Evolutionary conservation across 1,140 invertebrate genomes (phyloP), one percentile per base, ranked within the genome.

Genomic region (Meloidogyne chitwoodi): DNA sequence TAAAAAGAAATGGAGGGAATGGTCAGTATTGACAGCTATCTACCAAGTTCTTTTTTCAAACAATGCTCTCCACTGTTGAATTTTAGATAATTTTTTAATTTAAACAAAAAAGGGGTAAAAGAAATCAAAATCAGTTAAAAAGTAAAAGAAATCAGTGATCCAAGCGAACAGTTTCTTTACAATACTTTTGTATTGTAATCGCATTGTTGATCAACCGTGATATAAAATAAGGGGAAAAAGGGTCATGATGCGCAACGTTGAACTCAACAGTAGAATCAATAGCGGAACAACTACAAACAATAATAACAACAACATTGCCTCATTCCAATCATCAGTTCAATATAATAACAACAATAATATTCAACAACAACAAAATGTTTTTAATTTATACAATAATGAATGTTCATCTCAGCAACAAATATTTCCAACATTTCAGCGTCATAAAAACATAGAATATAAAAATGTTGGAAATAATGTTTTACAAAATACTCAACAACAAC

Each of bases 201-300:
- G 71, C 48, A 63, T 64, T 56, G 64, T 64, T 64, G 71, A 73
- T 73, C 71, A 73, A 73, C 44, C 71, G 69, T 56, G 48, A 56
- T 56, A 56, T 56, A 56, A 19, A 44, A 56, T n/a, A 56, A 1
- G 34, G 61, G 71, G 3, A 8, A 73, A 62, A 62, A 26, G 26
- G 71, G 56, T 12, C 56, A 63, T 61, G 71, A 61, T 31, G 70
- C 26, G 38, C 29, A 56, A 61, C 68, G 19, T 41, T 44, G 44
- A 44, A 61, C 24, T n/a, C 16, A 56, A 38, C 38, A 22, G n/a
- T 34, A 70, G 68, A 29, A 44, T 61, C 38, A 70, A 31, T 38
- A 61, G 29, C 31, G 27, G 68, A 26, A 29, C 68, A 26, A 26
- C 27, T 14, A 22, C 24, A 14, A 31, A 27, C 19, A 29, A 31